These are phyloP conservation scores for Pogonognathellus flavescens DNA, from an alignment of 1,140 invertebrate species.

Conservation along the genomic window DNA sequence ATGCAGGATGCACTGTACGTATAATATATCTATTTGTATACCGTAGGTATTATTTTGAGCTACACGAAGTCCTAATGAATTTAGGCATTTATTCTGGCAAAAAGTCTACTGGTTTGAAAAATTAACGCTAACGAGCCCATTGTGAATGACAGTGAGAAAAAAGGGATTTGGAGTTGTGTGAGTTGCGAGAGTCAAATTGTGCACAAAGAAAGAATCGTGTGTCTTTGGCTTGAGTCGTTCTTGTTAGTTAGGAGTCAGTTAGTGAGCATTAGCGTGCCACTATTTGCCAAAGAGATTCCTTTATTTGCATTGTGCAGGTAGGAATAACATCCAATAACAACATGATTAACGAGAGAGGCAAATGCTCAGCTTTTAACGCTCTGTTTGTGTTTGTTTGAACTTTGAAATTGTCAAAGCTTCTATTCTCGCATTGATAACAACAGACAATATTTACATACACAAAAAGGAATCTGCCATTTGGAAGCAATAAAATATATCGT, in stretches of 20 bases:
- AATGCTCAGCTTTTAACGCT: not conserved
- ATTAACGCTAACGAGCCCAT: slow-evolving; percentile 30
- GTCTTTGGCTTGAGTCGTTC: too few relatives aligned
- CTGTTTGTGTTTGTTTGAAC: not conserved
- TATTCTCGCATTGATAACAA: too few relatives aligned
- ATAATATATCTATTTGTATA: too few relatives aligned
- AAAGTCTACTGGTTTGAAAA: not conserved
- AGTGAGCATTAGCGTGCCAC: not conserved
- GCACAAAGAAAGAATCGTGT: too few relatives aligned
- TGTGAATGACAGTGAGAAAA: not conserved
- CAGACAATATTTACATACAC: too few relatives aligned
- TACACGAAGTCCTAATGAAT: not conserved
- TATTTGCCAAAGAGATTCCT: slow-evolving; percentile 3
- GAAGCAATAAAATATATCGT: not conserved
- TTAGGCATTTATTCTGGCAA: too few relatives aligned
- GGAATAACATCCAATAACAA: not conserved
- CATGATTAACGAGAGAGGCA: not conserved
- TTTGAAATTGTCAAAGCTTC: too few relatives aligned
- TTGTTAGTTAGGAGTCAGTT: too few relatives aligned
- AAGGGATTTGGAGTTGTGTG: not conserved
- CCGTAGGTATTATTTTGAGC: too few relatives aligned
- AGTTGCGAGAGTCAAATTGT: too few relatives aligned
- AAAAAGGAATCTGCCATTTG: too few relatives aligned
- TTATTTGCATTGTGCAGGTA: not conserved
- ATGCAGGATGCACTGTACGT: too few relatives aligned